phyloP scores from a whole-genome alignment of 2,113 vertebrate genomes.

The Phaethon lepturus region DNA sequence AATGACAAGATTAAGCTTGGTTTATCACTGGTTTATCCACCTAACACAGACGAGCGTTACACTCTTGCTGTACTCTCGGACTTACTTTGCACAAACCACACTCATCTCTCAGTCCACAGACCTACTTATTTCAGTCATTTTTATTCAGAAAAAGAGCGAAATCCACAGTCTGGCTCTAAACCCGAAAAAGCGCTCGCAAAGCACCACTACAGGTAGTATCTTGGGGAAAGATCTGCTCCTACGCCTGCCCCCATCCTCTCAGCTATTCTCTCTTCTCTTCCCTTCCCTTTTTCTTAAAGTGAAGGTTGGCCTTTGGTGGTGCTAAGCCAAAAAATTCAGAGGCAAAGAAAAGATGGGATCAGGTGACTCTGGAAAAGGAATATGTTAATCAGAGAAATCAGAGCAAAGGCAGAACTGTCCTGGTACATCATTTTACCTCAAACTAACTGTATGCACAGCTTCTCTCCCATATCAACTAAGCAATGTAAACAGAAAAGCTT shows the following conservation, averaged over 20 bases:
- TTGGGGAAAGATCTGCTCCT: not conserved
- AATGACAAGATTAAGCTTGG: not conserved
- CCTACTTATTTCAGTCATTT: not conserved
- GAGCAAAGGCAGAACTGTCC: not conserved
- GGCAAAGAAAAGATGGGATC: not conserved
- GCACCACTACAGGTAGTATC: not conserved
- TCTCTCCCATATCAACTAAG: not conserved
- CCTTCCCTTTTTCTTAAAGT: not conserved
- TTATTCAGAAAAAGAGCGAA: not conserved
- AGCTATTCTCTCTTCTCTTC: not conserved
- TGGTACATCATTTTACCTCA: not conserved
- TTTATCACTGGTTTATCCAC: not conserved
- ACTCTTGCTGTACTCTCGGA: accelerated
- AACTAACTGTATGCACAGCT: not conserved
- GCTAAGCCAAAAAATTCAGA: not conserved
- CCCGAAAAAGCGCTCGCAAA: not conserved
- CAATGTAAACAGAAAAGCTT: not conserved
- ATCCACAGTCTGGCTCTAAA: not conserved
- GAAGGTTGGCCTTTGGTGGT: not conserved
- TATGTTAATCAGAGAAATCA: not conserved
- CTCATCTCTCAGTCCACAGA: not conserved
- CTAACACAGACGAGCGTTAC: not conserved
- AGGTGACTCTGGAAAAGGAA: not conserved
- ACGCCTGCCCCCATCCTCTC: accelerated
- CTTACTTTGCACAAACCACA: not conserved